Percentiles rank a stretch among this genome's conserved stretches.
These are phyloP conservation scores for Ochropleura leucogaster DNA, from an alignment of 2,888 invertebrate genomes.

Conservation along the genomic window DNA sequence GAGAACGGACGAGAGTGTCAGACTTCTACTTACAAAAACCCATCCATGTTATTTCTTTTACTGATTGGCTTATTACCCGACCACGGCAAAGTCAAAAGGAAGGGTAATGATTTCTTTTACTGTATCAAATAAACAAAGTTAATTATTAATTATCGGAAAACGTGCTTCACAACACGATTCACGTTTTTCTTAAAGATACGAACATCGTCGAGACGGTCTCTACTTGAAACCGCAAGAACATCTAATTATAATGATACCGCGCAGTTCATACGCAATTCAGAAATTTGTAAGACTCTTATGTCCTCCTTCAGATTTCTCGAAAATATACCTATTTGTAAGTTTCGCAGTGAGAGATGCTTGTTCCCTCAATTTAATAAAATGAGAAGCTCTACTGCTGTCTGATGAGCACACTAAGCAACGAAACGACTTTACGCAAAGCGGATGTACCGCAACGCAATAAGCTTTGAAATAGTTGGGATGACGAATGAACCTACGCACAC, in stretches of 20 bases:
- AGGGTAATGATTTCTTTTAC: background rate
- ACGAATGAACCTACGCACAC: conserved; percentile 12
- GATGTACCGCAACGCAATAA: conserved; percentile 11
- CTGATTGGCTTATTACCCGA: background rate
- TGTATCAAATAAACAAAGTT: background rate
- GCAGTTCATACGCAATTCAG: background rate
- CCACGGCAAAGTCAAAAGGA: background rate
- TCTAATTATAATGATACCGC: background rate
- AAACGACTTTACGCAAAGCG: conserved; percentile 27
- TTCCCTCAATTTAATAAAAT: conserved; percentile 7
- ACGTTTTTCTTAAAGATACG: too few species aligned
- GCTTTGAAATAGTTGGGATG: conserved; percentile 40
- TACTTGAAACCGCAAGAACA: too few species aligned
- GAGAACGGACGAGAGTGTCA: too few species aligned
- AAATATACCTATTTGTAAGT: background rate
- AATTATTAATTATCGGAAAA: background rate
- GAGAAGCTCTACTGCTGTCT: background rate
- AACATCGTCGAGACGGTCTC: too few species aligned
- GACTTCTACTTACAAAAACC: too few species aligned
- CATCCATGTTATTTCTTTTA: too few species aligned
- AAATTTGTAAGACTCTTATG: background rate
- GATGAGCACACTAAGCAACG: conserved; percentile 9
- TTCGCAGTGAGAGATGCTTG: background rate
- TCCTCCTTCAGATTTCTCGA: background rate
- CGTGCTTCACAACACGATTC: background rate